Evolutionary conservation across 2,888 invertebrate species (phyloP), one percentile per base, ranked within the genome.

Genomic region (Mesochorus sp.): DNA sequence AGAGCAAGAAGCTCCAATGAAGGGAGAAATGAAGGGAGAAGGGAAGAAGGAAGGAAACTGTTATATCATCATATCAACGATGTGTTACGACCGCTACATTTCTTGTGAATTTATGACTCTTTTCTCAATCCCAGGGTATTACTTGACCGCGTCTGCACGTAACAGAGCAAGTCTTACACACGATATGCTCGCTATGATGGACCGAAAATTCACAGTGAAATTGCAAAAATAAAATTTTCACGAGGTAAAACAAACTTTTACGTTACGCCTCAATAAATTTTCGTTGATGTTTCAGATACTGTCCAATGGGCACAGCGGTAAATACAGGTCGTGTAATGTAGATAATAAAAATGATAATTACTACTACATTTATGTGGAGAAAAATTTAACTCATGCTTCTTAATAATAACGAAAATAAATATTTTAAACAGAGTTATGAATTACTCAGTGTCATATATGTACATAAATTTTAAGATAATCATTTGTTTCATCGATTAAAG

Each of bases 31-130:
- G n/a, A 3, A 62, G 12, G 12, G 37, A 66, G 68, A n/a, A n/a
- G n/a, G n/a, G n/a, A n/a, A n/a, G n/a, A 28, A 66, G 37, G 28
- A 39, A 26, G 28, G 39, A 26, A 62, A 59, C 37, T 34, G 34
- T 55, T 19, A 14, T 26, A 39, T 10, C 39, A 10, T 49, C 73
- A 62, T 82, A 83, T 80, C 81, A 76, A 19, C 66, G 66, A 80
- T 12, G 42, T 42, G 80, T 83, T 84, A 82, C 76, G 74, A 74
- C 77, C 81, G 83, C 79, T 79, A 76, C 79, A 82, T 85, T 85
- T 74, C 85, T 81, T 68, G 49, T 44, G 68, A 84, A 85, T 84
- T 85, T 84, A 85, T 82, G 82, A 75, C 68, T 79, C 17, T 28
- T 19, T 19, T 21, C 66, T 14, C 31, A 47, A 21, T 34, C 62